Percentiles rank a stretch among this genome's conserved stretches.
These are phyloP conservation scores for Ambastaia sidthimunki DNA, from an alignment of 2,797 vertebrate genomes.

Conservation along the genomic window DNA sequence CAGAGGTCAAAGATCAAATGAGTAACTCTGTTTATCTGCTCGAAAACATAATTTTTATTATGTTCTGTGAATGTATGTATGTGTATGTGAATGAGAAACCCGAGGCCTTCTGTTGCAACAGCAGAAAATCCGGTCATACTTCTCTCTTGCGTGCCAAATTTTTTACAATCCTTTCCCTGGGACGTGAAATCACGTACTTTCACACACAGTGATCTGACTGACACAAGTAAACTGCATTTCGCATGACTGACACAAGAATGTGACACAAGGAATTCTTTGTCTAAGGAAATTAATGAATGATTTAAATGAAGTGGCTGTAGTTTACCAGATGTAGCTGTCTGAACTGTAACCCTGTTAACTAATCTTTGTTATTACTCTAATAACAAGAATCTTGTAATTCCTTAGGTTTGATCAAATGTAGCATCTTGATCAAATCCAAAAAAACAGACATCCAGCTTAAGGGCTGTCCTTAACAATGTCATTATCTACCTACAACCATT, in stretches of 20 bases:
- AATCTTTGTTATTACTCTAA: too few species aligned
- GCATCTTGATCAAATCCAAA: too few species aligned
- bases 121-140: not conserved
- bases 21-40: not conserved
- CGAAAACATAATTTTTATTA: not conserved
- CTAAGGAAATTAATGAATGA: not conserved
- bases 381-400: too few species aligned
- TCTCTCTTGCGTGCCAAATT: not conserved
- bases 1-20: slow-evolving; percentile 10
- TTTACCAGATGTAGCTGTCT: not conserved
- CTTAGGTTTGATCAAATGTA: too few species aligned
- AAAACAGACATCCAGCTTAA: too few species aligned
- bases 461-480: too few species aligned
- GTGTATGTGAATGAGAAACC: not conserved
- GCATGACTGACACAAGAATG: not conserved
- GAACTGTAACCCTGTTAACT: too few species aligned
- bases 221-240: not conserved
- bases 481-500: too few species aligned
- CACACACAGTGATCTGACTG: not conserved
- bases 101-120: not conserved
- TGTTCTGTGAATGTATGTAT: not conserved
- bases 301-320: not conserved
- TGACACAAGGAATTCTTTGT: slow-evolving; percentile 11
- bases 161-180: not conserved
- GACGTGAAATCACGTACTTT: not conserved